phyloP scores from a whole-genome alignment of 2,888 invertebrate genomes.

The Dryobotodes eremita region DNA sequence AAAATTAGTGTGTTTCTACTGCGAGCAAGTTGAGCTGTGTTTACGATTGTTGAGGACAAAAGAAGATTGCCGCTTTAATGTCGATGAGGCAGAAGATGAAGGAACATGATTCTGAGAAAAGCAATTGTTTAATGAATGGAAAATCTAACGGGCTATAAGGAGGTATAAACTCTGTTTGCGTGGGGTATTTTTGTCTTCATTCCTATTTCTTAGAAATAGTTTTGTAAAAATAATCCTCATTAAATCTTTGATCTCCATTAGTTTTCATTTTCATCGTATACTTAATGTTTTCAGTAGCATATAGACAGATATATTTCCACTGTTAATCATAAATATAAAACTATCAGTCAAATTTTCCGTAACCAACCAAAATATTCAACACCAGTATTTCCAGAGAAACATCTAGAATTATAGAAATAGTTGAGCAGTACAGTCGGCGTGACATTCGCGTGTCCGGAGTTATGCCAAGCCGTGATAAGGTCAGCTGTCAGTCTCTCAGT shows the following conservation, averaged over 20 bases:
- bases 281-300: background rate
- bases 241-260: background rate
- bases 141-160: background rate
- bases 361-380: conserved; percentile 8
- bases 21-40: conserved; percentile 58
- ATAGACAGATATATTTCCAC: background rate
- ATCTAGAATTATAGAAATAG: conserved; percentile 9
- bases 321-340: background rate
- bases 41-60: conserved; percentile 62
- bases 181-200: background rate
- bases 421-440: conserved; percentile 38
- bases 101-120: conserved; percentile 21
- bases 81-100: conserved; percentile 37
- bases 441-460: conserved; percentile 71
- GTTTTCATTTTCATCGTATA: background rate
- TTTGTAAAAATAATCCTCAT: background rate
- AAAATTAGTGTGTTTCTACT: conserved; percentile 76
- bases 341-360: background rate
- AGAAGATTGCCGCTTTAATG: conserved; percentile 52
- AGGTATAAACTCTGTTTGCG: background rate
- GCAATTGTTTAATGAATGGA: conserved; percentile 32
- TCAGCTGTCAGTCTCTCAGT: conserved; percentile 66
- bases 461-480: conserved; percentile 72
- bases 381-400: conserved; percentile 21
- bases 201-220: background rate